These are phyloP conservation scores for Bagarius yarrelli DNA, from an alignment of 2,113 vertebrate species.

Conservation along the genomic window DNA sequence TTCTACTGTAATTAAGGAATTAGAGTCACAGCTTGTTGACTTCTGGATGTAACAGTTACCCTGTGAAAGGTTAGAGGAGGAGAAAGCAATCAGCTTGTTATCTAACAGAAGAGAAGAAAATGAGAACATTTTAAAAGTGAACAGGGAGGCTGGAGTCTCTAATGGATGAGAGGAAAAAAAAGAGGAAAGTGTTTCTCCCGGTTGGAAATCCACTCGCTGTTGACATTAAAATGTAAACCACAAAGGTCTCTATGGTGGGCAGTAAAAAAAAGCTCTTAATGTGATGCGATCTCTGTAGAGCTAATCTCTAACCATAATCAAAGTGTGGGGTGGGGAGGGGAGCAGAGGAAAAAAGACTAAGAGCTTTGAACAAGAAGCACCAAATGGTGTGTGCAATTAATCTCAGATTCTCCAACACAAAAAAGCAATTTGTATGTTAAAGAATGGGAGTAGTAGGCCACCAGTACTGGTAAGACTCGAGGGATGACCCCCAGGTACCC, in stretches of 20 bases:
- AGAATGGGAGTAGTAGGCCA: constrained; percentile 57
- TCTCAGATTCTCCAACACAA: constrained; percentile 70
- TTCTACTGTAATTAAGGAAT: not conserved
- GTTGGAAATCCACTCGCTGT: constrained; percentile 61
- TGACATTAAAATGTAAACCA: constrained; percentile 66
- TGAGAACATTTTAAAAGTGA: constrained; percentile 31
- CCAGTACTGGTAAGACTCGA: constrained; percentile 43
- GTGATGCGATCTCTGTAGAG: constrained; percentile 60
- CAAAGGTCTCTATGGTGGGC: constrained; percentile 52
- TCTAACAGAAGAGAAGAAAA: constrained; percentile 30
- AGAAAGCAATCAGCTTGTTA: constrained; percentile 29
- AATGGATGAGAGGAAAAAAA: constrained; percentile 31
- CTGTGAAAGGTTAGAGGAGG: constrained; percentile 8
- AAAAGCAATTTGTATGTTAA: constrained; percentile 77
- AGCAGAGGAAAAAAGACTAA: constrained; percentile 46
- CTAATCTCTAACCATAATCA: constrained; percentile 71
- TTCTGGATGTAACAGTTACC: constrained; percentile 4
- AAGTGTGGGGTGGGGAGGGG: constrained; percentile 41
- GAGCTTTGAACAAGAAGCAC: constrained; percentile 59
- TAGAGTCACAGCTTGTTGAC: not conserved
- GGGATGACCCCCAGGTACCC: constrained; percentile 54
- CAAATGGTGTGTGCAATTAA: constrained; percentile 71
- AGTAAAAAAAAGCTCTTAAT: constrained; percentile 55
- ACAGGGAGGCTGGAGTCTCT: constrained; percentile 32
- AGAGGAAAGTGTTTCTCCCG: constrained; percentile 27